A percentile compares a stretch with the other conserved stretches of the same genome.
phyloP scores from a whole-genome alignment of 2,113 vertebrate genomes.

The Phycodurus eques region DNA sequence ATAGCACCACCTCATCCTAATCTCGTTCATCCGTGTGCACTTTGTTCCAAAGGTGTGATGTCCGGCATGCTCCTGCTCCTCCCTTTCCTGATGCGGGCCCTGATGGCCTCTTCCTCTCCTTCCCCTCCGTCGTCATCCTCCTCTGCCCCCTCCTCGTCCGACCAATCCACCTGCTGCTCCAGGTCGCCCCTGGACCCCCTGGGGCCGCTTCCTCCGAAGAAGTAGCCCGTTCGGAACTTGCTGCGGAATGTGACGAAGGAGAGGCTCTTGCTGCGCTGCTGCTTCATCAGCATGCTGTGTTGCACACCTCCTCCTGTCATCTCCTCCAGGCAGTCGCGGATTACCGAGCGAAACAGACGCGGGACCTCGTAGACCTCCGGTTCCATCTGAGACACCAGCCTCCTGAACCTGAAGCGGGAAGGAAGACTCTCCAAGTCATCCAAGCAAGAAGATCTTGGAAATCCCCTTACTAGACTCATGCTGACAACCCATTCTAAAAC shows the following conservation, averaged over 20 bases:
- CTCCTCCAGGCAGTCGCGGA: constrained; percentile 68
- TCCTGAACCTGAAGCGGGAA: constrained; percentile 67
- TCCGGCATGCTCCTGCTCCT: constrained; percentile 79
- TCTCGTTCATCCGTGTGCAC: constrained; percentile 50
- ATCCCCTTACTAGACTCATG: too few relatives aligned
- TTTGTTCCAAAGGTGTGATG: constrained; percentile 68
- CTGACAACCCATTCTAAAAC: too few relatives aligned
- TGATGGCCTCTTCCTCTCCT: constrained; percentile 41
- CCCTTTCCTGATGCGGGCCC: constrained; percentile 56
- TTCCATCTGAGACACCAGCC: constrained; percentile 74
- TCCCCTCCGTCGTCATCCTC: constrained; percentile 30
- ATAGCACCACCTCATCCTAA: background rate
- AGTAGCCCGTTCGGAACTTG: constrained; percentile 62
- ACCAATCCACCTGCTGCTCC: constrained; percentile 72
- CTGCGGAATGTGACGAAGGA: constrained; percentile 73
- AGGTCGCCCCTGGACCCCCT: constrained; percentile 68
- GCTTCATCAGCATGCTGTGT: constrained; percentile 48
- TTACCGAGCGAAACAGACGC: constrained; percentile 70
- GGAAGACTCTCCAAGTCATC: background rate
- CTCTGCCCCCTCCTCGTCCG: constrained; percentile 55
- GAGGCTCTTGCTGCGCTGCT: constrained; percentile 75
- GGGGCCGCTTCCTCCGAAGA: constrained; percentile 47
- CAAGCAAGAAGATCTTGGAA: background rate
- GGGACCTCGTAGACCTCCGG: constrained; percentile 75
- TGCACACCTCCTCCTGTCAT: constrained; percentile 16